Evolutionary conservation across 2,888 invertebrate genomes (phyloP), one percentile per base, ranked within the genome.

Genomic region (Cylindroiulus punctatus): DNA sequence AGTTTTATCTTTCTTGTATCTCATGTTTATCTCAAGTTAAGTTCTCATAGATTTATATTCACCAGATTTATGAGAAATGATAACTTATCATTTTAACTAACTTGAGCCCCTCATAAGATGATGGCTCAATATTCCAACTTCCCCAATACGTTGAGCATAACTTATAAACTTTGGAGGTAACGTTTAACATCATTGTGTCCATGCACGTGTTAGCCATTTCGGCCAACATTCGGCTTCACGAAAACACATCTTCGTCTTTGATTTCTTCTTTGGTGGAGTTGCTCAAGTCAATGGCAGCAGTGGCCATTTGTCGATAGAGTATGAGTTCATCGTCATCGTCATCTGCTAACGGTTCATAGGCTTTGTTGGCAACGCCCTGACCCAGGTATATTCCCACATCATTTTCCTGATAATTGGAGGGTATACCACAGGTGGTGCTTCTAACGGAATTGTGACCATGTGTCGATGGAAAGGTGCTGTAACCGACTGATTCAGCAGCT

Each of bases 241-340:
- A 65, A 65, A 65, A 65, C 26, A 65, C 65, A 26, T 65, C 65
- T 65, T 65, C 65, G 26, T 65, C 65, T 26, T 65, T 65, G 65
- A 65, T 65, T 26, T 65, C 65, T 12, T 65, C n/a, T 22, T 5
- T 65, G 26, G 65, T 65, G 26, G 26, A 8, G 26, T 65, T 65
- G 22, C 65, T 26, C 26, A 65, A 26, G 26, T 65, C 65, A n/a
- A 65, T 65, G 26, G 65, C 65, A 7, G 65, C 65, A 26, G 65
- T 65, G 2, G 65, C 65, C 65, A 65, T 65, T 26, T 65, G 65
- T 65, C 65, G 65, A 65, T 65, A 65, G 65, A 65, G 65, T 1
- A 65, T 65, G n/a, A 65, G 65, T 26, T 65, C 65, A 26, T 65
- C 65, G 26, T 65, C 65, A 26, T 65, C 65, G 26, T 65, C 65